Conservation (phyloP, 2,113 vertebrate species). For the Rhynchopsitta pachyrhyncha region DNA sequence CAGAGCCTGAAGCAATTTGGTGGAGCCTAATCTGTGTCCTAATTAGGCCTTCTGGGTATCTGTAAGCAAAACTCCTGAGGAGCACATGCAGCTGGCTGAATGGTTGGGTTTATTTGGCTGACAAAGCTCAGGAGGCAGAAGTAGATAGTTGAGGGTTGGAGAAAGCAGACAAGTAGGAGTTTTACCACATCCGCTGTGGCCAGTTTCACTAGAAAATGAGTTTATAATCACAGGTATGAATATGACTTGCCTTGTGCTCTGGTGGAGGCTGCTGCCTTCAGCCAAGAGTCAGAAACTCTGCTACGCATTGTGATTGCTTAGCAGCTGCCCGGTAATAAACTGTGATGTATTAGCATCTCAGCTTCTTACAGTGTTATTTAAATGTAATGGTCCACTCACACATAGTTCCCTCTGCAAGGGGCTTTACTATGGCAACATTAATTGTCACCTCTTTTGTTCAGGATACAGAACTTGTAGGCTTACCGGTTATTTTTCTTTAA, state of each 20-base stretch:
- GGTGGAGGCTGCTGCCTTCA: background rate
- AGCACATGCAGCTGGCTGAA: background rate
- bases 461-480: background rate
- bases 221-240: background rate
- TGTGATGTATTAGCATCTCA: background rate
- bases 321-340: background rate
- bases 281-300: background rate
- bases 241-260: background rate
- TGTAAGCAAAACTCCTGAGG: background rate
- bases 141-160: background rate
- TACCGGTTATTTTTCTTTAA: slow-evolving; percentile 55
- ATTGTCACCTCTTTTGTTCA: slow-evolving; percentile 53
- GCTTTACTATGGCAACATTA: slow-evolving; percentile 27
- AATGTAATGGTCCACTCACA: slow-evolving; percentile 3
- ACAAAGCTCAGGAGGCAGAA: background rate
- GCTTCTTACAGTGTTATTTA: background rate
- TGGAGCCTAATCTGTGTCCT: background rate
- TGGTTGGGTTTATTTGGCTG: background rate
- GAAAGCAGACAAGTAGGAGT: background rate
- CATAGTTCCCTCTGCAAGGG: slow-evolving; percentile 21
- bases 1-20: background rate
- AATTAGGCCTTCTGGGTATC: background rate
- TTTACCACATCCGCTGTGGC: background rate
- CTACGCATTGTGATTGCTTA: background rate
- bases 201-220: background rate